These are phyloP conservation scores for Orthosia gothica DNA, from an alignment of 2,888 invertebrate species.

Conservation along the genomic window DNA sequence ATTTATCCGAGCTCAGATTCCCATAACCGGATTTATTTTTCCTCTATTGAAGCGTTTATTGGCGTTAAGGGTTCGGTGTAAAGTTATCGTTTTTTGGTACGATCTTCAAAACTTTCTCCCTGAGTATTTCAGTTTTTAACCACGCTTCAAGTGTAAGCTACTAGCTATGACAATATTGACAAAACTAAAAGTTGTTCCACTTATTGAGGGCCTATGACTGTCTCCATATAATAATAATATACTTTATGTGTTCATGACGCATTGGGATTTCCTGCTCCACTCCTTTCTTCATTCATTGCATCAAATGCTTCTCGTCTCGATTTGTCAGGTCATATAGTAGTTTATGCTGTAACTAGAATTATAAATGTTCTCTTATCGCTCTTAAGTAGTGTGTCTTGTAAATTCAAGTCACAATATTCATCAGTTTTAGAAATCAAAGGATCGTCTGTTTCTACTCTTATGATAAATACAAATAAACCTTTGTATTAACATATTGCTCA, in stretches of 20 bases:
- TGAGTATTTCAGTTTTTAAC: background rate
- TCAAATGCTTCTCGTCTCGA: conserved; percentile 15
- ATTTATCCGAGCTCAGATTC: conserved; percentile 87
- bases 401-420: conserved; percentile 56
- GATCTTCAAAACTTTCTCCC: conserved; percentile 49
- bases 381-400: conserved; percentile 45
- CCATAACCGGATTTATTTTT: conserved; percentile 87
- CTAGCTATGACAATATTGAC: background rate
- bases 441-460: conserved; percentile 61
- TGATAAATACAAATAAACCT: conserved; percentile 58
- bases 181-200: background rate
- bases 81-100: conserved; percentile 46
- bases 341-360: conserved; percentile 19
- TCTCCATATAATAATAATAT: background rate
- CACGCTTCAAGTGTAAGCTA: background rate
- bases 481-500: conserved; percentile 59
- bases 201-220: background rate
- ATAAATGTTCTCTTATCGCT: conserved; percentile 64
- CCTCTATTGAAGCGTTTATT: conserved; percentile 77
- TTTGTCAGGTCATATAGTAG: conserved; percentile 30
- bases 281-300: conserved; percentile 32
- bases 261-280: conserved; percentile 26
- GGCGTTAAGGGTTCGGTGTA: conserved; percentile 65
- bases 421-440: conserved; percentile 65
- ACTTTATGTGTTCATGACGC: conserved; percentile 2